phyloP scores from a whole-genome alignment of 92 coral and sea anemone species.

The Zoanthus sociatus region DNA sequence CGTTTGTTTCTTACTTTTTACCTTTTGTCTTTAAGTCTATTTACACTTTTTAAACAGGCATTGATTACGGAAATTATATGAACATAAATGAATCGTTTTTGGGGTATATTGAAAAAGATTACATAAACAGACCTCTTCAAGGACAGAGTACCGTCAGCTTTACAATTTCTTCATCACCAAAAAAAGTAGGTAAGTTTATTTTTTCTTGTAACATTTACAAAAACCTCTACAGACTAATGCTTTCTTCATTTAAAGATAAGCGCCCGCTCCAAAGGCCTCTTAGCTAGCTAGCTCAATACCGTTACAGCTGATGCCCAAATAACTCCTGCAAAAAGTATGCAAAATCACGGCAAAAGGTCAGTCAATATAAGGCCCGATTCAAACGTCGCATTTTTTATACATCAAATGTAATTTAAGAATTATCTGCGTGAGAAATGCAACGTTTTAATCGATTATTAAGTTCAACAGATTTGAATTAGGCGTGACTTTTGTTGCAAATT shows the following conservation, averaged over 20 bases:
- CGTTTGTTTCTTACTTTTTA: neutral
- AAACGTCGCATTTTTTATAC: too few species aligned
- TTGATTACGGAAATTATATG: slow-evolving; percentile 10
- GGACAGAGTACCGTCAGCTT: neutral
- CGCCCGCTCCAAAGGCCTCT: too few species aligned
- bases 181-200: slow-evolving; percentile 12
- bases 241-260: neutral
- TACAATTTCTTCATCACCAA: neutral
- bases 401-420: too few species aligned
- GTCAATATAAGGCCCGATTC: too few species aligned
- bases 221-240: neutral
- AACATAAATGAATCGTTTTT: neutral
- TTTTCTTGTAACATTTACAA: neutral
- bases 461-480: too few species aligned
- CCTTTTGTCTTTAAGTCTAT: neutral
- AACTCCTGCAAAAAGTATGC: too few species aligned
- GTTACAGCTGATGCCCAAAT: too few species aligned
- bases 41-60: neutral
- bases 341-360: too few species aligned
- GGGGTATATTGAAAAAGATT: slow-evolving; percentile 25
- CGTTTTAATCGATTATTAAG: too few species aligned
- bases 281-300: too few species aligned
- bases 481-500: too few species aligned
- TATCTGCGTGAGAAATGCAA: too few species aligned
- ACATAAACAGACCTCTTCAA: slow-evolving; percentile 33